Conservation (phyloP, 2,113 vertebrate species). For the Larimichthys crocea region DNA sequence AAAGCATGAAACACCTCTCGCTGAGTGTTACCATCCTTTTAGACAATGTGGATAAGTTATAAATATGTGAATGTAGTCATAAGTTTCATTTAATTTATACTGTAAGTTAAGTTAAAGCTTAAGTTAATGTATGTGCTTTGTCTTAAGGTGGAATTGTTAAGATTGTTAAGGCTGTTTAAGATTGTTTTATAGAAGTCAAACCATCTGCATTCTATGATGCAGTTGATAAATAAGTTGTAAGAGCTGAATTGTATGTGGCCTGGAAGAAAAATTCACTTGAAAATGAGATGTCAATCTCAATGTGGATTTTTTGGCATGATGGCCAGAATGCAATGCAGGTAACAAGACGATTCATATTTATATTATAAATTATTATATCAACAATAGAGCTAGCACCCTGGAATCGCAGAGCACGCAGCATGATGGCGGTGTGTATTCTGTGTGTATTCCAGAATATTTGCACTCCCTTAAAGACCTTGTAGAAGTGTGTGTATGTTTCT, state of each 20-base stretch:
- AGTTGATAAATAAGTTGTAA: not conserved
- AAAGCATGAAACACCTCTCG: constrained; percentile 72
- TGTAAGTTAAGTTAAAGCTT: constrained; percentile 55
- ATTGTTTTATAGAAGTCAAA: constrained; percentile 36
- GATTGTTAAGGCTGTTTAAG: constrained; percentile 42
- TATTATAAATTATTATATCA: constrained; percentile 1
- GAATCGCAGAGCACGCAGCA: constrained; percentile 69
- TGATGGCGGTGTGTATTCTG: constrained; percentile 57
- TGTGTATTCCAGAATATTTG: constrained; percentile 67
- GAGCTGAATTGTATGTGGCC: constrained; percentile 44
- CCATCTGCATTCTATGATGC: not conserved
- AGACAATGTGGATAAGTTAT: constrained; percentile 62
- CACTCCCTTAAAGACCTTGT: constrained; percentile 70
- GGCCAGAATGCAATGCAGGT: constrained; percentile 26
- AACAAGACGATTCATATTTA: not conserved
- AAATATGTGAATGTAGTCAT: constrained; percentile 47
- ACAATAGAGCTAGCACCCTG: constrained; percentile 50
- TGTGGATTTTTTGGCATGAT: constrained; percentile 38
- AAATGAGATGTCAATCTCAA: constrained; percentile 72
- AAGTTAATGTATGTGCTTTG: constrained; percentile 52
- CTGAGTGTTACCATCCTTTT: constrained; percentile 69
- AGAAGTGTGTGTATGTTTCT: constrained; percentile 75
- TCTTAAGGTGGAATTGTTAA: constrained; percentile 32
- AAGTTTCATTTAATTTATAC: constrained; percentile 69
- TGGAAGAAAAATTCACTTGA: constrained; percentile 52